Evolutionary conservation across 2,797 vertebrate genomes (phyloP).

Genomic region (Corythornis leucogaster): DNA sequence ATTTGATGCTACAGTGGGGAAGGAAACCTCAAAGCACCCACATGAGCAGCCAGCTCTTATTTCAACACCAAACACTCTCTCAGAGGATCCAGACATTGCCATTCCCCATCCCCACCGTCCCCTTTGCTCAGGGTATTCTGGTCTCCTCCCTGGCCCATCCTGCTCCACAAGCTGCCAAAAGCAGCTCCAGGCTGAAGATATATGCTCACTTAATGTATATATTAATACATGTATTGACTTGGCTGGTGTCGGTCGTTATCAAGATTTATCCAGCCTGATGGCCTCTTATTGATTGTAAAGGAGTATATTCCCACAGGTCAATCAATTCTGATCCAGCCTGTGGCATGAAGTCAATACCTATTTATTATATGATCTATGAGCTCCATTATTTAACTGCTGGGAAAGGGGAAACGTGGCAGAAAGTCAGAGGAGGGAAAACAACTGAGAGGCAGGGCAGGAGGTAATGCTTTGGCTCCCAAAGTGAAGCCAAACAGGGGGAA

Average conservation of each 20-base stretch:
- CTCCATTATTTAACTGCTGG: conserved; percentile 76
- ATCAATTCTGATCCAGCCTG: conserved; percentile 73
- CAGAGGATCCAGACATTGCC: neutral
- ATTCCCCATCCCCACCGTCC: neutral
- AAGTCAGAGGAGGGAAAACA: neutral
- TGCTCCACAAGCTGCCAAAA: neutral
- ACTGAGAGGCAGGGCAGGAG: neutral
- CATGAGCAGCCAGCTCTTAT: neutral
- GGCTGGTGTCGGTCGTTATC: conserved; percentile 68
- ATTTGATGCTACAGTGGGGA: neutral
- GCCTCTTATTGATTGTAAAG: conserved; percentile 70
- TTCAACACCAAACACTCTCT: neutral
- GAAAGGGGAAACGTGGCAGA: neutral
- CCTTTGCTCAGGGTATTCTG: neutral
- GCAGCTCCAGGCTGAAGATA: conserved; percentile 23
- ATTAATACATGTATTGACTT: conserved; percentile 74
- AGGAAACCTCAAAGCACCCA: neutral
- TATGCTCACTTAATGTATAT: conserved; percentile 17
- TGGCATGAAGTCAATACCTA: conserved; percentile 78
- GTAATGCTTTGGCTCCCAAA: neutral
- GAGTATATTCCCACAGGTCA: conserved; percentile 68
- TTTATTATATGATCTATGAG: conserved; percentile 81
- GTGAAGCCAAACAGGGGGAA: too few relatives aligned
- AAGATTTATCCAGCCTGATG: conserved; percentile 77
- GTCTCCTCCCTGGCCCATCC: neutral